Conservation (phyloP, 2,797 vertebrate species). For the Chloroceryle inda region DNA sequence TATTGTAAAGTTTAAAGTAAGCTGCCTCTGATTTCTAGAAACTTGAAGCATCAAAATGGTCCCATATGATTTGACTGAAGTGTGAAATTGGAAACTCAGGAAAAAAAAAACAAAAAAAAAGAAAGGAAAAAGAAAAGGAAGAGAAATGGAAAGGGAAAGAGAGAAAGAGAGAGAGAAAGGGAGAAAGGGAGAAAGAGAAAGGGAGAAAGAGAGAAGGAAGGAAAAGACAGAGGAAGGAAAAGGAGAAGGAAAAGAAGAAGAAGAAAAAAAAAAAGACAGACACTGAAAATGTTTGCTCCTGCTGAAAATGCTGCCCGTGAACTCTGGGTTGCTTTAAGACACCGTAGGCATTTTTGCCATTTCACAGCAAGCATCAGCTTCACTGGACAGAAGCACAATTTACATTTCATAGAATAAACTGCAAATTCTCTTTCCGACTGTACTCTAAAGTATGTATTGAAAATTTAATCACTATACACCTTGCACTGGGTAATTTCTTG, state of each 20-base stretch:
- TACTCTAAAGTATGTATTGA: background rate
- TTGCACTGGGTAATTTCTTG: background rate
- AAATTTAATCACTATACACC: background rate
- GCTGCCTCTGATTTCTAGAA: background rate
- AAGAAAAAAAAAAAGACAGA: background rate
- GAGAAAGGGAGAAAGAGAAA: background rate
- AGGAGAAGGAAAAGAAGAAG: background rate
- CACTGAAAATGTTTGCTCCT: background rate
- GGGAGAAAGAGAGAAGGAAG: too few species aligned
- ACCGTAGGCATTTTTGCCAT: background rate
- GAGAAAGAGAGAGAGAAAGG: too few species aligned
- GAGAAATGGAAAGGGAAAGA: background rate
- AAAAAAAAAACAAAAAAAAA: accelerated
- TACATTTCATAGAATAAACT: background rate
- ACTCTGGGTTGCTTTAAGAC: background rate
- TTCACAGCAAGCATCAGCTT: background rate
- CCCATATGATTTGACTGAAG: background rate
- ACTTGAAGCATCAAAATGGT: background rate
- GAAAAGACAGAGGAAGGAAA: too few species aligned
- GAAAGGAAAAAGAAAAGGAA: too few species aligned
- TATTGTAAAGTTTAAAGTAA: background rate
- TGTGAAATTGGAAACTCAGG: background rate
- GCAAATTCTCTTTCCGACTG: background rate
- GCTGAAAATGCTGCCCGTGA: background rate
- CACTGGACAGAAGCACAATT: background rate